Percentiles rank a stretch among this genome's conserved stretches.
phyloP scores from a whole-genome alignment of 2,888 invertebrate genomes.

The Linyphia triangularis region DNA sequence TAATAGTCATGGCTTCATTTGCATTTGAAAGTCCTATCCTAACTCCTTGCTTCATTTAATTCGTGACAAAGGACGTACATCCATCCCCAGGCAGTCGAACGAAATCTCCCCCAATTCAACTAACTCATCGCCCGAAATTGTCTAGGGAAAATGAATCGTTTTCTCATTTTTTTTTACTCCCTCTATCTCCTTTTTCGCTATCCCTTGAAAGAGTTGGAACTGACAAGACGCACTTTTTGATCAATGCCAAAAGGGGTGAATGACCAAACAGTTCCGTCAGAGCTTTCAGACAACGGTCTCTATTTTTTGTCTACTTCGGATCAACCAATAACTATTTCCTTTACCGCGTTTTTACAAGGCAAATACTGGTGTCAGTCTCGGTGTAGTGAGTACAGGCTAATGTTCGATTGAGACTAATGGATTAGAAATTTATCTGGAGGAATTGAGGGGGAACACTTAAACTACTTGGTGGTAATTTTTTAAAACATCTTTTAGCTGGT shows the following conservation, averaged over 20 bases:
- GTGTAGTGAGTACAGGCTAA: background rate
- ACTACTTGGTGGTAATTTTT: too few species aligned
- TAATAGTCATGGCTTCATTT: slow-evolving; percentile 17
- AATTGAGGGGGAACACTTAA: too few species aligned
- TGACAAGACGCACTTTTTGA: slow-evolving; percentile 16
- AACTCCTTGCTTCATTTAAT: slow-evolving; percentile 1
- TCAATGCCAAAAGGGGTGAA: slow-evolving; percentile 43
- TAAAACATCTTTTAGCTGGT: too few species aligned
- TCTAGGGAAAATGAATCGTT: slow-evolving; percentile 19
- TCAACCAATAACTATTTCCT: background rate
- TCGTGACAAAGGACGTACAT: slow-evolving; percentile 19
- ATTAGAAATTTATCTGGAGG: background rate
- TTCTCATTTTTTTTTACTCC: background rate
- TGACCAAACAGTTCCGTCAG: slow-evolving; percentile 23
- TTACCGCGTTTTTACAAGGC: background rate
- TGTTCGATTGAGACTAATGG: background rate
- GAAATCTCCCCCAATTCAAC: background rate
- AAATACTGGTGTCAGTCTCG: background rate
- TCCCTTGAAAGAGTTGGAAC: background rate
- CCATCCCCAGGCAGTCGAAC: slow-evolving; percentile 8
- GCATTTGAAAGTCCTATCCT: slow-evolving; percentile 18
- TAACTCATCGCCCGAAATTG: background rate
- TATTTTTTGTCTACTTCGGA: too few species aligned
- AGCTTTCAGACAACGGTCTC: background rate
- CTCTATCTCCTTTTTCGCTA: slow-evolving; percentile 12